These are phyloP conservation scores for Forbesichthys papilliferus DNA, from an alignment of 2,113 vertebrate species.

Conservation along the genomic window DNA sequence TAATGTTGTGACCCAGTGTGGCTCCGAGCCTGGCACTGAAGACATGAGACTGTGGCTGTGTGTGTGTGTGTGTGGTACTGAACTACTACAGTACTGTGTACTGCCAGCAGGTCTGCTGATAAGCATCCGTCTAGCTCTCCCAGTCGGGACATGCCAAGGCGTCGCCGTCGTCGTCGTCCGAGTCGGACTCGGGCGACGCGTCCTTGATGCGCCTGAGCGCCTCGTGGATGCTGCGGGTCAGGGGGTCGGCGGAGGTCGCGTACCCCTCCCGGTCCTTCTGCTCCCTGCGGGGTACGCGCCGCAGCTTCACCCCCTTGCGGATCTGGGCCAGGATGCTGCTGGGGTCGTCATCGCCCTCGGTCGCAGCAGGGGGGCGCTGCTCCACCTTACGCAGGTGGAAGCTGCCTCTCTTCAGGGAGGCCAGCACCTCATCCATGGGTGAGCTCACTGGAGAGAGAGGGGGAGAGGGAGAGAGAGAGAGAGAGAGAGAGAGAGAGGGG, in stretches of 20 bases:
- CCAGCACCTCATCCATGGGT: conserved; percentile 98
- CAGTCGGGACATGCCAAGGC: conserved; percentile 86
- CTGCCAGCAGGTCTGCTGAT: background rate
- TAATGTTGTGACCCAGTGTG: conserved; percentile 26
- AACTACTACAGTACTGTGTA: conserved; percentile 29
- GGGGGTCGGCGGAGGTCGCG: conserved; percentile 83
- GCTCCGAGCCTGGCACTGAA: conserved; percentile 20
- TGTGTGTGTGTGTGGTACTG: conserved; percentile 13
- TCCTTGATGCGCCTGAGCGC: conserved; percentile 96
- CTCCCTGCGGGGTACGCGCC: conserved; percentile 85
- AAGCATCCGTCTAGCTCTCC: conserved; percentile 83
- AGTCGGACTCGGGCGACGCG: conserved; percentile 95
- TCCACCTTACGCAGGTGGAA: conserved; percentile 95
- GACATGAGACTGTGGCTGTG: conserved; percentile 30
- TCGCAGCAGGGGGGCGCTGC: conserved; percentile 82
- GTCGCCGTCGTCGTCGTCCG: conserved; percentile 89
- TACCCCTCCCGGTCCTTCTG: conserved; percentile 82
- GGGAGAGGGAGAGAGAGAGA: background rate
- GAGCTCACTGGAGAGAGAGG: conserved; percentile 82
- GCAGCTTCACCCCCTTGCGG: conserved; percentile 93
- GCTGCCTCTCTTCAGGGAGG: conserved; percentile 95
- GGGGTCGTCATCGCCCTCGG: conserved; percentile 87
- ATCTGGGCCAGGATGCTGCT: conserved; percentile 98
- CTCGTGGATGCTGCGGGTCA: conserved; percentile 96
- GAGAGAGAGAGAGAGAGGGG: background rate